Conservation (phyloP, 2,888 invertebrate genomes). For the Agrotis clavis region DNA sequence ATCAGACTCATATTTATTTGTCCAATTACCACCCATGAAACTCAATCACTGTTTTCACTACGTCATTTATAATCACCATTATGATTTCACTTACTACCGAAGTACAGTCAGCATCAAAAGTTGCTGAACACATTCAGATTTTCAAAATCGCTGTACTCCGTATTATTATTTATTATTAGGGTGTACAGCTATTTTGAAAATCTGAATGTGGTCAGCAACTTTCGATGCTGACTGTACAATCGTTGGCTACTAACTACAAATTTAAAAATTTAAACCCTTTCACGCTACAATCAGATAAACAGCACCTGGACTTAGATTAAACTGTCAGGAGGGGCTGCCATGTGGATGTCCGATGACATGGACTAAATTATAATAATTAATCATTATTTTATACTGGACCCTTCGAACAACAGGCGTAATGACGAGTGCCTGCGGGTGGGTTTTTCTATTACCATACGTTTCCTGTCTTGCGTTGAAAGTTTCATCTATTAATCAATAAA, state of each 20-base stretch:
- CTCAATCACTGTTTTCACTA: slow-evolving; percentile 50
- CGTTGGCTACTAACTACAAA: slow-evolving; percentile 70
- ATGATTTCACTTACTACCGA: slow-evolving; percentile 59
- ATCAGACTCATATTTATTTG: slow-evolving; percentile 23
- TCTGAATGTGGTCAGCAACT: too few relatives aligned
- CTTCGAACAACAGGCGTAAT: slow-evolving; percentile 81
- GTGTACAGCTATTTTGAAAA: too few relatives aligned
- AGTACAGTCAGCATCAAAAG: too few relatives aligned
- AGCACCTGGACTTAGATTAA: slow-evolving; percentile 87
- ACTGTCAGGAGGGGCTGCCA: slow-evolving; percentile 77
- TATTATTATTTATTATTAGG: too few relatives aligned
- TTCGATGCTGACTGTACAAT: too few relatives aligned
- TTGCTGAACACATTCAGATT: too few relatives aligned
- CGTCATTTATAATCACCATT: slow-evolving; percentile 59
- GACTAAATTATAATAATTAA: slow-evolving; percentile 88
- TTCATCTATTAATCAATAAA: slow-evolving; percentile 84
- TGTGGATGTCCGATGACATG: slow-evolving; percentile 81
- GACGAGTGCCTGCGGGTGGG: slow-evolving; percentile 83
- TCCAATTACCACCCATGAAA: slow-evolving; percentile 45
- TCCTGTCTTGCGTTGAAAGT: slow-evolving; percentile 77
- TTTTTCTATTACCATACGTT: slow-evolving; percentile 82
- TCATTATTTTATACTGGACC: slow-evolving; percentile 86
- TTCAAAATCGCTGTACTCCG: too few relatives aligned
- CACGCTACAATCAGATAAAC: slow-evolving; percentile 87
- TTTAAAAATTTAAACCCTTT: slow-evolving; percentile 86